Conservation (phyloP, 2,797 vertebrate species). For the Clarias platycephalus region DNA sequence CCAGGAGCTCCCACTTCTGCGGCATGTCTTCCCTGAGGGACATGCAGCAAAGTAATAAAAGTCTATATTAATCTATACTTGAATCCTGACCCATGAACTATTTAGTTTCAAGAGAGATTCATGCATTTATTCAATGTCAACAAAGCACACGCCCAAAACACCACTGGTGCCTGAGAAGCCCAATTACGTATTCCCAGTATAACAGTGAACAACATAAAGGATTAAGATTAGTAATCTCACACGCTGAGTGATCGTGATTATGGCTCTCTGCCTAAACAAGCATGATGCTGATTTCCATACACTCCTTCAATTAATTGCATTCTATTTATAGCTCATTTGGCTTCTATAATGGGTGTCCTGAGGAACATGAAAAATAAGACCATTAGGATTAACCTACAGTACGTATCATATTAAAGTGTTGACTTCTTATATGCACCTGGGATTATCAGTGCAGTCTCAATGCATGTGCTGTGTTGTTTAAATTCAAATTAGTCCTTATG, state of each 20-base stretch:
- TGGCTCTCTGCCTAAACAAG: conserved; percentile 59
- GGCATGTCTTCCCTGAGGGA: conserved; percentile 41
- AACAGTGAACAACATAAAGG: conserved; percentile 2
- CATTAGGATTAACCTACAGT: conserved; percentile 69
- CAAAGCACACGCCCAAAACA: conserved; percentile 15
- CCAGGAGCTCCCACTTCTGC: conserved; percentile 32
- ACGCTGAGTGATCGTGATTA: conserved; percentile 57
- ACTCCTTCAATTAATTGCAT: conserved; percentile 68
- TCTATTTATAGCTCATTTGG: conserved; percentile 58
- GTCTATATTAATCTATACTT: conserved; percentile 47
- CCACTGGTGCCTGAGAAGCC: conserved; percentile 4
- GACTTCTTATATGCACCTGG: conserved; percentile 41
- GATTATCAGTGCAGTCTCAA: conserved; percentile 37
- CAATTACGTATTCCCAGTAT: conserved; percentile 1
- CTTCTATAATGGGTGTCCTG: conserved; percentile 63
- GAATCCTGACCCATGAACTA: conserved; percentile 35
- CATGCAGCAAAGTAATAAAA: conserved; percentile 49
- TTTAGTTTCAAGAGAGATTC: conserved; percentile 25
- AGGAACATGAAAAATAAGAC: conserved; percentile 64
- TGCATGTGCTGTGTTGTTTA: conserved; percentile 43
- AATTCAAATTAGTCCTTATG: conserved; percentile 50
- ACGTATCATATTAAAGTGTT: conserved; percentile 32
- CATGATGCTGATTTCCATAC: conserved; percentile 62
- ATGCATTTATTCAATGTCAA: conserved; percentile 33
- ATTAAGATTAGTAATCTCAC: conserved; percentile 58